Evolutionary conservation across 1,140 invertebrate species (phyloP).

Genomic region (Euura saliciscinereae): DNA sequence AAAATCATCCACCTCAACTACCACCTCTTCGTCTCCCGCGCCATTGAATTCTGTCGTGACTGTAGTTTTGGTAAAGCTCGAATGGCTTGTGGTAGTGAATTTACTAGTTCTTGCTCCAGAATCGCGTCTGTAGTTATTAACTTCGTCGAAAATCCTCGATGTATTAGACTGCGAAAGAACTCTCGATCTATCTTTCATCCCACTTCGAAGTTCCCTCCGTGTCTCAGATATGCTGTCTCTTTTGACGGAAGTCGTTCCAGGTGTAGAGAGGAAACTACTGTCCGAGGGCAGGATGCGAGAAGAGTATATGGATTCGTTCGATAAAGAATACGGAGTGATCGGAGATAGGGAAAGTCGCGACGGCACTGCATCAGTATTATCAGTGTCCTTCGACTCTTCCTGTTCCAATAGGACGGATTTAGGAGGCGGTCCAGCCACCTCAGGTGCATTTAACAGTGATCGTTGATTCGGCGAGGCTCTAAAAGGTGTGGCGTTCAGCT

Average conservation of each 20-base stretch:
- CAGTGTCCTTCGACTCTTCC: not conserved
- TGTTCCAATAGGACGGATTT: not conserved
- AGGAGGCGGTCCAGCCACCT: not conserved
- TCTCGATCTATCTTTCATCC: not conserved
- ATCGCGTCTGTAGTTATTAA: not conserved
- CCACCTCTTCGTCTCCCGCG: not conserved
- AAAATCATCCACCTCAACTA: constrained; percentile 22
- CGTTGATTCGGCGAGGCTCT: not conserved
- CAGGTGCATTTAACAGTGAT: not conserved
- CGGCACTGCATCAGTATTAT: not conserved
- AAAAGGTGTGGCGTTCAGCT: not conserved
- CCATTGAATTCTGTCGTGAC: constrained; percentile 1
- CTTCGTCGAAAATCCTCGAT: not conserved
- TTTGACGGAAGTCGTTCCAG: not conserved
- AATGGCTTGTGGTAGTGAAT: not conserved
- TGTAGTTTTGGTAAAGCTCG: not conserved
- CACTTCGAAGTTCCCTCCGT: not conserved
- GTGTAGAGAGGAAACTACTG: not conserved
- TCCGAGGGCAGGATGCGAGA: not conserved
- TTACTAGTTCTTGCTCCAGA: not conserved
- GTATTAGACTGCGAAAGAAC: no score
- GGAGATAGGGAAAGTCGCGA: not conserved
- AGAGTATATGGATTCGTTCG: not conserved
- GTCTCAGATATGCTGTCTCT: not conserved
- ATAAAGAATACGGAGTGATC: not conserved